Conservation (phyloP, 2,888 invertebrate genomes). For the Yponomeuta sedellus region DNA sequence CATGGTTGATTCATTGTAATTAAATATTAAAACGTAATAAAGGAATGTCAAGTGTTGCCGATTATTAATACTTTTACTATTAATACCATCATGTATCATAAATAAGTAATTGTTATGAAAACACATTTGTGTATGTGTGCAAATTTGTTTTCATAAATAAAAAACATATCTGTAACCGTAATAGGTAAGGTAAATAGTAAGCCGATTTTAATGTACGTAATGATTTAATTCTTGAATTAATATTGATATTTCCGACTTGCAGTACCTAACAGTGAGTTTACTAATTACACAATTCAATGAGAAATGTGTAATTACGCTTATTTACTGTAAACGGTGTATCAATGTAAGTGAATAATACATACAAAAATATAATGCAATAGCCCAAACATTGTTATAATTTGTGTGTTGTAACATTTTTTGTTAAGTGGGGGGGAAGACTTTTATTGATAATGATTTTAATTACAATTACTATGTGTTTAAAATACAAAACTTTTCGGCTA, state of each 20-base stretch:
- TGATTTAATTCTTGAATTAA: conserved; percentile 72
- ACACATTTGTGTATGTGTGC: conserved; percentile 27
- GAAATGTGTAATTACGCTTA: neutral
- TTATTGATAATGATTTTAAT: conserved; percentile 29
- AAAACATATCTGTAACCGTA: conserved; percentile 61
- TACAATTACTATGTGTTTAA: conserved; percentile 40
- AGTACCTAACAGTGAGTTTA: neutral
- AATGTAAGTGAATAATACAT: conserved; percentile 50
- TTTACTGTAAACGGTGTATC: conserved; percentile 29
- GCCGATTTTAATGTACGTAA: conserved; percentile 74
- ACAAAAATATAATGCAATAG: conserved; percentile 71
- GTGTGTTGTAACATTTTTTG: conserved; percentile 43
- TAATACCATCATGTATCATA: conserved; percentile 66
- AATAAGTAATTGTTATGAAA: conserved; percentile 54
- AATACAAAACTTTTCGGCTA: conserved; percentile 68
- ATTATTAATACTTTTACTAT: conserved; percentile 73
- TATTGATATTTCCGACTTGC: conserved; percentile 41
- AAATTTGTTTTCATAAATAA: conserved; percentile 41
- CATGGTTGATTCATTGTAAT: conserved; percentile 3
- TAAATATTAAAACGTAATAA: conserved; percentile 8
- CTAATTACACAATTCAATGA: conserved; percentile 1
- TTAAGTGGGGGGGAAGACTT: conserved; percentile 26
- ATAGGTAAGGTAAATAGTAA: conserved; percentile 69
- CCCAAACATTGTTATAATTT: conserved; percentile 67
- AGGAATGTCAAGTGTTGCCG: conserved; percentile 75